These are phyloP conservation scores for Protaetia brevitarsis DNA, from an alignment of 1,140 invertebrate genomes.

Conservation along the genomic window DNA sequence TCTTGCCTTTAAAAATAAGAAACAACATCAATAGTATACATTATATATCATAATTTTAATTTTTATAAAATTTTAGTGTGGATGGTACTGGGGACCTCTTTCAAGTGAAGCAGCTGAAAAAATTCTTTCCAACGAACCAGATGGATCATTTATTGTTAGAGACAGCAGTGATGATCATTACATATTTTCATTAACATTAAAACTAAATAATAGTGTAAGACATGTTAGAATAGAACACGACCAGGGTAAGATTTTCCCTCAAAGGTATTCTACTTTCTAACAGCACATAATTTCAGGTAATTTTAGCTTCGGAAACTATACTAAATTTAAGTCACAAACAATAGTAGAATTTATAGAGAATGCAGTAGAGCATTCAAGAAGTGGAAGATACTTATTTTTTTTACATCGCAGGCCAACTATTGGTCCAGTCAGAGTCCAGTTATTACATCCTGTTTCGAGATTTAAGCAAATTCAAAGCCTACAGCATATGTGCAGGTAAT, in stretches of 20 bases:
- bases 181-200: slow-evolving; percentile 95
- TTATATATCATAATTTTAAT: no score
- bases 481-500: slow-evolving; percentile 89
- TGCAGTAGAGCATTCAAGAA: slow-evolving; percentile 91
- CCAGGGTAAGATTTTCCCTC: slow-evolving; percentile 70
- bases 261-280: not conserved
- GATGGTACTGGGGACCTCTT: slow-evolving; percentile 98
- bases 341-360: slow-evolving; percentile 98
- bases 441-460: slow-evolving; percentile 93
- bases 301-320: slow-evolving; percentile 95
- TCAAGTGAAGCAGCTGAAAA: slow-evolving; percentile 92
- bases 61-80: slow-evolving; percentile 78
- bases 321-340: slow-evolving; percentile 91
- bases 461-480: slow-evolving; percentile 92
- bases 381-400: slow-evolving; percentile 94
- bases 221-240: slow-evolving; percentile 97
- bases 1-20: no score
- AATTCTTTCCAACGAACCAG: slow-evolving; percentile 89
- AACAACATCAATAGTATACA: no score
- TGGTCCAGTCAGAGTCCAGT: slow-evolving; percentile 92
- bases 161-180: slow-evolving; percentile 97
- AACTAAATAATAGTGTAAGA: slow-evolving; percentile 85
- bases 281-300: slow-evolving; percentile 67
- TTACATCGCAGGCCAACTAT: slow-evolving; percentile 86
- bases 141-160: slow-evolving; percentile 93